Percentiles rank a stretch among this genome's conserved stretches.
phyloP scores from a whole-genome alignment of 92 coral and sea anemone species.

The Hydrozoanthus gracilis region DNA sequence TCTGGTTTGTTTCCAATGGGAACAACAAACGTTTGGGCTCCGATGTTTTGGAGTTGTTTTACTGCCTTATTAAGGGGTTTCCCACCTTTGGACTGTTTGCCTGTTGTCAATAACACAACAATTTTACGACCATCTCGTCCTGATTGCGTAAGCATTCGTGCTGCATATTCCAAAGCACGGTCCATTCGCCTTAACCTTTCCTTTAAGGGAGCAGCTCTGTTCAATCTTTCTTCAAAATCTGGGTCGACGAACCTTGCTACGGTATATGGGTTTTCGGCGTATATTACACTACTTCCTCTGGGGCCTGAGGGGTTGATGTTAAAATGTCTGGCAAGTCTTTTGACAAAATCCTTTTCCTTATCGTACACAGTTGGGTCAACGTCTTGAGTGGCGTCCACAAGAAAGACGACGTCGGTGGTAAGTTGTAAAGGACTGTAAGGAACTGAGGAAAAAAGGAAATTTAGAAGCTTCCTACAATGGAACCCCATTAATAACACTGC shows the following conservation, averaged over 20 bases:
- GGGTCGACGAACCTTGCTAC: neutral
- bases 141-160: conserved; percentile 45
- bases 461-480: neutral
- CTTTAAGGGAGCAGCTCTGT: conserved; percentile 9
- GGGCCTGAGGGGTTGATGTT: neutral
- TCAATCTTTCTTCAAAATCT: neutral
- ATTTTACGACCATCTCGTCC: conserved; percentile 65
- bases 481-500: too few relatives aligned
- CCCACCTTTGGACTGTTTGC: conserved; percentile 53
- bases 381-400: conserved; percentile 62
- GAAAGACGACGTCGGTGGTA: conserved; percentile 63
- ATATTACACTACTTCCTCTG: neutral
- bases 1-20: conserved; percentile 17
- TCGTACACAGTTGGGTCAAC: conserved; percentile 37
- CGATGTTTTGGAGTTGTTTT: conserved; percentile 53
- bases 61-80: conserved; percentile 46
- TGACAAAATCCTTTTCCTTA: conserved; percentile 61
- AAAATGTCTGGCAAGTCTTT: conserved; percentile 51
- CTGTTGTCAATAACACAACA: conserved; percentile 69
- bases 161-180: conserved; percentile 66
- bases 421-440: conserved; percentile 57
- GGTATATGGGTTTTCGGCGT: neutral
- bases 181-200: conserved; percentile 71
- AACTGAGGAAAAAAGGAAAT: conserved; percentile 30
- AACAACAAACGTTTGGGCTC: conserved; percentile 30